Conservation (phyloP, 2,797 vertebrate species). For the Adelosebastes latens region DNA sequence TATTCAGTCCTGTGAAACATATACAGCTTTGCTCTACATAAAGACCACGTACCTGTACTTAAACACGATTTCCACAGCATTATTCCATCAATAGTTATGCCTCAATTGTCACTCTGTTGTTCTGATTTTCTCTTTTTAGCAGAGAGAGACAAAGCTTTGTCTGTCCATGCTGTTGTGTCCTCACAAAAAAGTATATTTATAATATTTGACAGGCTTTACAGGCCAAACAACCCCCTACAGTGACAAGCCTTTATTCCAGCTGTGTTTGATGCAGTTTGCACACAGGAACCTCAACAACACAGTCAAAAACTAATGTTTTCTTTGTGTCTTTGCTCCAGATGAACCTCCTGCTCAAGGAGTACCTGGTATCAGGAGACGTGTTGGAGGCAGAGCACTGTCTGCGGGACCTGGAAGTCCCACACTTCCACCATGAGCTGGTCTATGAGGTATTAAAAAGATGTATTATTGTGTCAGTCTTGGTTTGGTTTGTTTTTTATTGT, state of each 20-base stretch:
- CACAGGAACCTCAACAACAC: neutral
- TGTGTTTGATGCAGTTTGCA: neutral
- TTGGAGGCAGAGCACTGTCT: conserved; percentile 87
- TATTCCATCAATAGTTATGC: neutral
- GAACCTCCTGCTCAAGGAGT: conserved; percentile 91
- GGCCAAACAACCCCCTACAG: neutral
- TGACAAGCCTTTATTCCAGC: neutral
- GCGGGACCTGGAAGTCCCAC: conserved; percentile 89
- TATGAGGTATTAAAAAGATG: conserved; percentile 82
- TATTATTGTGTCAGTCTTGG: neutral
- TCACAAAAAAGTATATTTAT: neutral
- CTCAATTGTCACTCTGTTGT: too few species aligned
- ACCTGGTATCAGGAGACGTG: conserved; percentile 87
- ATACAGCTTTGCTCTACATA: neutral
- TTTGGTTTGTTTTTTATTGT: neutral
- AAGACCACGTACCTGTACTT: neutral
- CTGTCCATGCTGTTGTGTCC: neutral
- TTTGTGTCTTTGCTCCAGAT: conserved; percentile 77
- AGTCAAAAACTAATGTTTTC: neutral
- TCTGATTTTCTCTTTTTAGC: neutral
- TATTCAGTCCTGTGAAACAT: neutral
- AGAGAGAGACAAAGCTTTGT: neutral
- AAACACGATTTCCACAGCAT: neutral
- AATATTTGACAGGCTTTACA: neutral
- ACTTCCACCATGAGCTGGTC: conserved; percentile 92